Conservation (phyloP, 2,797 vertebrate genomes). For the Monodelphis domestica region DNA sequence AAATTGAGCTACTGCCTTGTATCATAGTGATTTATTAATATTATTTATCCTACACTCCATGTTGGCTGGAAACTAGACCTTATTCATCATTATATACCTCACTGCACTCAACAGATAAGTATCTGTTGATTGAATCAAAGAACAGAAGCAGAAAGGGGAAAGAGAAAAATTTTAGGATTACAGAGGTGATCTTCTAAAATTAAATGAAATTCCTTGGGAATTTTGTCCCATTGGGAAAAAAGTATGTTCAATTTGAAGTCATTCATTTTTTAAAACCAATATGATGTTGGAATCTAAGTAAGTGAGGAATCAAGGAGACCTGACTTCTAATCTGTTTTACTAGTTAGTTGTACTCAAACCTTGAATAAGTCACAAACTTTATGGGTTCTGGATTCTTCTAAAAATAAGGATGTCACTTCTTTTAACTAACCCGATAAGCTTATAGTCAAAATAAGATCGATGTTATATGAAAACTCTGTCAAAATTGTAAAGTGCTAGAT, state of each 20-base stretch:
- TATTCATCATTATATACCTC: not conserved
- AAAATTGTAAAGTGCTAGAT: not conserved
- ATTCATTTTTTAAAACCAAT: not conserved
- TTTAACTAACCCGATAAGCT: too few species aligned
- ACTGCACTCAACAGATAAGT: not conserved
- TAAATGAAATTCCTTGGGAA: not conserved
- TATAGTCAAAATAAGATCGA: too few species aligned
- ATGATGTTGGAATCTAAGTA: not conserved
- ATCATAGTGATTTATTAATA: slow-evolving; percentile 11
- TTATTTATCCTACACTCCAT: not conserved
- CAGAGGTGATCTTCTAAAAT: not conserved
- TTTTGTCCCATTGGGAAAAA: not conserved
- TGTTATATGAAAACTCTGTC: too few species aligned
- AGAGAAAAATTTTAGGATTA: not conserved
- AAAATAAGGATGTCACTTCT: not conserved
- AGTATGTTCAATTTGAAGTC: not conserved
- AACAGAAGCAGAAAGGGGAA: not conserved
- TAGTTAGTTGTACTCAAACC: not conserved
- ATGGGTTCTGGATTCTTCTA: not conserved
- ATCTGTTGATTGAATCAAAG: not conserved
- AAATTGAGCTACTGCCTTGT: slow-evolving; percentile 39
- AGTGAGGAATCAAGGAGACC: not conserved
- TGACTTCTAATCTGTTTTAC: not conserved
- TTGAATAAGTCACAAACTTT: not conserved
- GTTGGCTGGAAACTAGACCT: not conserved